phyloP scores from a whole-genome alignment of 2,888 invertebrate genomes.

The Acleris holmiana region DNA sequence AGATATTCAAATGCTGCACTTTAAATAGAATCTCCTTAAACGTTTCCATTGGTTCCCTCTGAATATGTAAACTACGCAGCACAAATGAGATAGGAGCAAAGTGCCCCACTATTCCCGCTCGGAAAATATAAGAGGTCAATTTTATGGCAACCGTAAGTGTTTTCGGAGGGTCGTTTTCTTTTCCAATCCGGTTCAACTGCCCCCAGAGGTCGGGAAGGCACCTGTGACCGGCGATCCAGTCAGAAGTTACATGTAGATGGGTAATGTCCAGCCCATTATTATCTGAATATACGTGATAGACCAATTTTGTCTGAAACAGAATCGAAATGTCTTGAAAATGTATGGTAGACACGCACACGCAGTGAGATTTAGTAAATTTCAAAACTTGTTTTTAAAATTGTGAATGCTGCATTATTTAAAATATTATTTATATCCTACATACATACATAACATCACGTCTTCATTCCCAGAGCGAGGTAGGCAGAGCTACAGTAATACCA shows the following conservation, averaged over 20 bases:
- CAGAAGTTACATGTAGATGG: constrained; percentile 36
- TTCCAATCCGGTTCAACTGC: constrained; percentile 67
- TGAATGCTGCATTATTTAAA: too few species aligned
- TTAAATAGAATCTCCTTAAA: background rate
- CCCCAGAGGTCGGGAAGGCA: constrained; percentile 63
- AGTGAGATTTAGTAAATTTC: too few species aligned
- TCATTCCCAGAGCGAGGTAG: too few species aligned
- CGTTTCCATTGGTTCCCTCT: constrained; percentile 8
- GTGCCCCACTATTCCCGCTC: constrained; percentile 46
- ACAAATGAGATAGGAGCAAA: constrained; percentile 48
- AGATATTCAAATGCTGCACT: background rate
- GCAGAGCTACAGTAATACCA: too few species aligned
- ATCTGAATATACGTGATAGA: constrained; percentile 10
- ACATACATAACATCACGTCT: too few species aligned
- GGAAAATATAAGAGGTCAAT: constrained; percentile 59
- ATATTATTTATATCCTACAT: too few species aligned
- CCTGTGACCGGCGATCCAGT: constrained; percentile 53
- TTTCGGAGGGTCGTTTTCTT: constrained; percentile 70
- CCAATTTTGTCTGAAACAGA: background rate
- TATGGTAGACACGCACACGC: too few species aligned
- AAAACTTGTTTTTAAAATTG: too few species aligned
- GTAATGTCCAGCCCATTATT: constrained; percentile 33
- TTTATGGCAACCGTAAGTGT: constrained; percentile 61
- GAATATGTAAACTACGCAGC: constrained; percentile 40
- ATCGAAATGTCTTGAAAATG: background rate